A percentile compares a stretch with the other conserved stretches of the same genome.
Conservation (phyloP, 2,888 invertebrate genomes). For the Fragum whitleyi region DNA sequence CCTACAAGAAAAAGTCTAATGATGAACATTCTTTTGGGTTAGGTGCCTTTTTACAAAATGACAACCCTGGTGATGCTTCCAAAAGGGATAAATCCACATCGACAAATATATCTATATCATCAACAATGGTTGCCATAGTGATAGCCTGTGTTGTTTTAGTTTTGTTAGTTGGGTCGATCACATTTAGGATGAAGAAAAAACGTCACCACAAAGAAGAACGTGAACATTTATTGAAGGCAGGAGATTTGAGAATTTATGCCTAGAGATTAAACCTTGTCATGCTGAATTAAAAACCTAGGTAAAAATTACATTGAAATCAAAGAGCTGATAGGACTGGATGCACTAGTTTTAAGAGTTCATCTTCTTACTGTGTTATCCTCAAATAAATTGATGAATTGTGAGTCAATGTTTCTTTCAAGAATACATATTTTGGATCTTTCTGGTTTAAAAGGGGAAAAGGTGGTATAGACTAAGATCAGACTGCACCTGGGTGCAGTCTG, state of each 20-base stretch:
- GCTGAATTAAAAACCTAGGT: too few species aligned
- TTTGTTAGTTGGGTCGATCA: background rate
- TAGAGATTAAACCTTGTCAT: background rate
- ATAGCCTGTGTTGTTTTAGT: slow-evolving; percentile 23
- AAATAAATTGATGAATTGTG: too few species aligned
- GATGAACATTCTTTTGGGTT: background rate
- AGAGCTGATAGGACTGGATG: too few species aligned
- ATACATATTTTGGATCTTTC: too few species aligned
- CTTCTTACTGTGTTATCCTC: too few species aligned
- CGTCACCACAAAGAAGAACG: slow-evolving; percentile 13
- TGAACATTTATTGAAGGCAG: slow-evolving; percentile 22
- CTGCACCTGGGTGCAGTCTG: too few species aligned
- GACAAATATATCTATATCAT: slow-evolving; percentile 4
- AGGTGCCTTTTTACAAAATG: background rate
- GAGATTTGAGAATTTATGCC: background rate
- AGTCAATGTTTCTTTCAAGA: too few species aligned
- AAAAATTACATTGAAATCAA: too few species aligned
- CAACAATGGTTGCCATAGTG: slow-evolving; percentile 32
- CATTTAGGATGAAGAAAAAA: slow-evolving; percentile 22
- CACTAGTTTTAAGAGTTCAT: too few species aligned
- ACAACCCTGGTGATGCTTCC: background rate
- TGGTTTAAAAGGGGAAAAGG: too few species aligned
- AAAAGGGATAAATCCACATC: background rate
- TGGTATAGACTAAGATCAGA: too few species aligned
- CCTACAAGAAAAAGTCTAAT: background rate